Base-by-base conservation (phyloP, 1,140 invertebrate species). In the Ceratina japonica region DNA sequence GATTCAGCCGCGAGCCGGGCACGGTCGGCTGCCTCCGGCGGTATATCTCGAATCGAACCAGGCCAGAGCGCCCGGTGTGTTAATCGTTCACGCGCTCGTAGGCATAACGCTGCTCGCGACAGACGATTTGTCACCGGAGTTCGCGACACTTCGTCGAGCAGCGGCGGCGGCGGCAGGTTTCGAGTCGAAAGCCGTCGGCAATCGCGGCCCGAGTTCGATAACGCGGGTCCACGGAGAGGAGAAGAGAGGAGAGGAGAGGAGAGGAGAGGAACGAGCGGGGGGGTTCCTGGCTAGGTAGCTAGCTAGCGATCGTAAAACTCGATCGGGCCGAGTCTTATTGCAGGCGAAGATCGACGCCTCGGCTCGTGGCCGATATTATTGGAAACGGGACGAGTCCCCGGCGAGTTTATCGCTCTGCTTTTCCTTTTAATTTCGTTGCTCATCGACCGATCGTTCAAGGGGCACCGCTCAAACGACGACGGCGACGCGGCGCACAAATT, bases 61-160 rank as follows among this genome's bases (percentile, higher is more conserved):
- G 20, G 20, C 58, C 58, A 59, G 20, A 24, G 58, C 58, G 12
- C 15, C 15, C 44, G 13, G 64, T 51, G 64, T 51, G 64, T 66
- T 66, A 66, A 66, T 66, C 44, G 44, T 66, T 52, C 44, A 27
- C 49, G 49, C 44, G 44, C 65, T 52, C 49, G 8, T 52, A 27
- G 44, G 44, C 65, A 52, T 52, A 68, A 68, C 22, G 65, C 49
- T 52, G 16, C 65, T 68, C 49, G 16, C 22, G 16, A 52, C 65
- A n/a, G 65, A 7, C 49, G 65, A 68, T 68, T 68, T 27, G 65
- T 68, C 65, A 52, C 49, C 49, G 16, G 8, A 18, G 20, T 5
- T n/a, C 49, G 65, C 64, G 64, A 51, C 44, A 66, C 44, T 66
- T 24, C n/a, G 44, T 27, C 22, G 49, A 52, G 65, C 65, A 68